phyloP scores from a whole-genome alignment of 2,797 vertebrate genomes.

The Macropus fuliginosus region DNA sequence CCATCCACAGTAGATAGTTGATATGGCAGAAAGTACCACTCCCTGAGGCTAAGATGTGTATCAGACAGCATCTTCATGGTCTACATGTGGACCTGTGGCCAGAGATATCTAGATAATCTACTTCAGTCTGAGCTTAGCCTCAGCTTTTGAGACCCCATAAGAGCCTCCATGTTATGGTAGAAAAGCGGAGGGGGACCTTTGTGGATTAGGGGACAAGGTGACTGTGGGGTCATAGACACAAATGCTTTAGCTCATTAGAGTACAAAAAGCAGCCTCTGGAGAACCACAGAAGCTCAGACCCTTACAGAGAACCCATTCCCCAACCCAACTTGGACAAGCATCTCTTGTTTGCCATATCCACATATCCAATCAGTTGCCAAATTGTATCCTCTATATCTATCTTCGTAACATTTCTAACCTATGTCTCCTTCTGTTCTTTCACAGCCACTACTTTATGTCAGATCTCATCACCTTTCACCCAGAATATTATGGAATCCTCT shows the following conservation, averaged over 20 bases:
- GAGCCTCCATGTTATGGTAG: not conserved
- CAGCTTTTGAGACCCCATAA: not conserved
- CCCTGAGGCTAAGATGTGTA: not conserved
- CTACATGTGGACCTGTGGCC: not conserved
- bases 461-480: not conserved
- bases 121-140: not conserved
- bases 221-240: not conserved
- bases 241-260: not conserved
- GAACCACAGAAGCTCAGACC: not conserved
- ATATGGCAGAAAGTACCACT: not conserved
- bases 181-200: not conserved
- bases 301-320: not conserved
- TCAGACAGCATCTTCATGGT: no score
- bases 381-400: not conserved
- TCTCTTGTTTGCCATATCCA: not conserved
- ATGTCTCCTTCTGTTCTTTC: not conserved
- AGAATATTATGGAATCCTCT: not conserved
- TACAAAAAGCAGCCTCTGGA: not conserved
- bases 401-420: not conserved
- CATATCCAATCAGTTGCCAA: not conserved
- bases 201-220: not conserved
- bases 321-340: not conserved
- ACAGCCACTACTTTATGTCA: not conserved
- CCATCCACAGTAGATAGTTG: not conserved
- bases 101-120: not conserved